A percentile compares a stretch with the other conserved stretches of the same genome.
Conservation (phyloP, 1,140 invertebrate species). For the Bombyx mandarina region DNA sequence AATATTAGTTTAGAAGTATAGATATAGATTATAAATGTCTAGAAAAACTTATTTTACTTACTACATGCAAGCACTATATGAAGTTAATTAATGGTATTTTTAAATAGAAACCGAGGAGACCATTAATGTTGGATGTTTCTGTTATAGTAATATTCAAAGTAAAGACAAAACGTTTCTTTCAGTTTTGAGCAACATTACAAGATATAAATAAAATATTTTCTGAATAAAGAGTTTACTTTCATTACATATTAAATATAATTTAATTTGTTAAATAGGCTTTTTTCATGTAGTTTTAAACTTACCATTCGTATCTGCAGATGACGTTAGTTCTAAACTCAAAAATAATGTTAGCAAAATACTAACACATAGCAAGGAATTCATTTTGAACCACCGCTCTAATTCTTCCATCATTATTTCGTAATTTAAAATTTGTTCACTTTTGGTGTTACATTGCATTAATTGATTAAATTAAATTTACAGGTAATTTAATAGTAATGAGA, state of each 20-base stretch:
- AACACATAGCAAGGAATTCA: slow-evolving; percentile 34
- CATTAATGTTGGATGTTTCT: too few relatives aligned
- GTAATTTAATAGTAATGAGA: background rate
- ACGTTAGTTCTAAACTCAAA: slow-evolving; percentile 2
- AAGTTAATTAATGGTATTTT: too few relatives aligned
- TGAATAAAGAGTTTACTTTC: background rate
- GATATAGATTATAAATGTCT: too few relatives aligned
- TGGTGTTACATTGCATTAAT: background rate
- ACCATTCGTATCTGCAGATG: slow-evolving; percentile 22
- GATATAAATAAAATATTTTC: background rate
- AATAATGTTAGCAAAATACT: slow-evolving; percentile 26
- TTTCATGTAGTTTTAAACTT: slow-evolving; percentile 12
- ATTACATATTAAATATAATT: background rate
- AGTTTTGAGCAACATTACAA: background rate
- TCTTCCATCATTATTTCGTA: slow-evolving; percentile 45
- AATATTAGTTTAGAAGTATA: too few relatives aligned
- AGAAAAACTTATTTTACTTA: too few relatives aligned
- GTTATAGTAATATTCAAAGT: too few relatives aligned
- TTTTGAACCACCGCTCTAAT: slow-evolving; percentile 50
- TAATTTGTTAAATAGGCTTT: background rate
- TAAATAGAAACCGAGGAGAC: too few relatives aligned
- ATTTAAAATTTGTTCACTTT: background rate
- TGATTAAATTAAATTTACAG: slow-evolving; percentile 1
- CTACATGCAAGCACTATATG: too few relatives aligned
- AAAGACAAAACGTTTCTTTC: too few relatives aligned